Conservation (phyloP, 2,113 vertebrate species). For the Azemiops feae region DNA sequence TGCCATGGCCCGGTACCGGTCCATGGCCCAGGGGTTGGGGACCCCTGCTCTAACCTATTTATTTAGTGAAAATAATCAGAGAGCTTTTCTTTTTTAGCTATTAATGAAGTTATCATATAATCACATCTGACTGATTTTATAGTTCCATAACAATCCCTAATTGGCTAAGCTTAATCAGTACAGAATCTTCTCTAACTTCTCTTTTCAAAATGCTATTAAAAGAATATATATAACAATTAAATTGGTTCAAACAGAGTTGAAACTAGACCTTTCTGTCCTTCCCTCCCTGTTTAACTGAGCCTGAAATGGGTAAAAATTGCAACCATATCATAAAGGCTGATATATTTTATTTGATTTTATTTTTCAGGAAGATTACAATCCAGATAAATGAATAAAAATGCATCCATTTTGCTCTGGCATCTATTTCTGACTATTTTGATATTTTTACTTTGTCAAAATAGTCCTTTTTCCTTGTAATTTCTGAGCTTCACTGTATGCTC, state of each 20-base stretch:
- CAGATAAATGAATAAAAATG: slow-evolving; percentile 4
- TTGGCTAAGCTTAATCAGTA: neutral
- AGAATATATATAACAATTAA: neutral
- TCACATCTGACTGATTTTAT: neutral
- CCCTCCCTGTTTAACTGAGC: neutral
- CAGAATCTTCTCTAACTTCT: neutral
- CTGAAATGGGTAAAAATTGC: neutral
- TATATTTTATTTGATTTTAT: neutral
- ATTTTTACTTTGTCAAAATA: neutral
- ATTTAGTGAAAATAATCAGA: no score
- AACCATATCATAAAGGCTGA: neutral
- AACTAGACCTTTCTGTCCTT: neutral
- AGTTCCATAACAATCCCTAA: neutral
- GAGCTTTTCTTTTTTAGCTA: neutral
- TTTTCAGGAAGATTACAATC: neutral
- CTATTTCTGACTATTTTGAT: slow-evolving; percentile 1
- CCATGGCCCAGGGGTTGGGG: no score
- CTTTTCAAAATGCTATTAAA: neutral
- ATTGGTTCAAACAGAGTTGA: neutral
- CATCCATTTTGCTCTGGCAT: neutral
- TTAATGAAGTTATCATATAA: neutral
- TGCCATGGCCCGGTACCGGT: no score
- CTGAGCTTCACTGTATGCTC: neutral
- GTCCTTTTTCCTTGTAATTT: neutral
- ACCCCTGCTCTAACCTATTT: no score